Conservation (phyloP, 2,797 vertebrate species). For the Myiotriccus ornatus region DNA sequence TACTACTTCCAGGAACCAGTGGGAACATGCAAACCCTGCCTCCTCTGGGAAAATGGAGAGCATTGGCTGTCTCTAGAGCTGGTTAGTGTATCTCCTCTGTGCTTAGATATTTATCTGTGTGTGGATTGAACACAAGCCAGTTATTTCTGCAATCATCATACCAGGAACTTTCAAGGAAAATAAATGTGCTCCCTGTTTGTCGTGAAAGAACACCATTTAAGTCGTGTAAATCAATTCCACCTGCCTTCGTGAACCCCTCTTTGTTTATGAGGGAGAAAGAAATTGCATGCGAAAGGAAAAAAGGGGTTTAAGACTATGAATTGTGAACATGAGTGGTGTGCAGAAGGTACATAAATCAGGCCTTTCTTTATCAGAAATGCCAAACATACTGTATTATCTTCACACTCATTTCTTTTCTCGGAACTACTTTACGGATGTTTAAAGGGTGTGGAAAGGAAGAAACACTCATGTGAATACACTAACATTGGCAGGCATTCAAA, state of each 20-base stretch:
- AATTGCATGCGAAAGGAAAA: not conserved
- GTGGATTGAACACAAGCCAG: not conserved
- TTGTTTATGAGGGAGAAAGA: slow-evolving; percentile 5
- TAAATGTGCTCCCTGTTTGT: not conserved
- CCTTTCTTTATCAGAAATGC: slow-evolving; percentile 37
- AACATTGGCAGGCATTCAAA: slow-evolving; percentile 35
- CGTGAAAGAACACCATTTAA: not conserved
- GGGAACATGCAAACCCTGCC: not conserved
- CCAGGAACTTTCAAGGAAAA: not conserved
- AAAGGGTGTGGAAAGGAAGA: slow-evolving; percentile 48
- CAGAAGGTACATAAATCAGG: slow-evolving; percentile 54
- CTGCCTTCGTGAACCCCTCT: not conserved
- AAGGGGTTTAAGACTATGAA: not conserved
- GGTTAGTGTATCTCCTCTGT: not conserved
- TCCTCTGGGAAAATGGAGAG: not conserved
- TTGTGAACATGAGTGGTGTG: not conserved
- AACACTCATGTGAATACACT: not conserved
- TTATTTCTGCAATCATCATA: slow-evolving; percentile 13
- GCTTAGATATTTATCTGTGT: not conserved
- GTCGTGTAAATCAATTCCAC: not conserved
- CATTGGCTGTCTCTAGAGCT: not conserved
- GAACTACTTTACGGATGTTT: slow-evolving; percentile 42
- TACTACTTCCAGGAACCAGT: not conserved
- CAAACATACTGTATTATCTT: slow-evolving; percentile 12
- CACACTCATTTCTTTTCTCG: slow-evolving; percentile 11